phyloP scores from a whole-genome alignment of 2,888 invertebrate genomes.

The Hydrotaea cyrtoneurina region DNA sequence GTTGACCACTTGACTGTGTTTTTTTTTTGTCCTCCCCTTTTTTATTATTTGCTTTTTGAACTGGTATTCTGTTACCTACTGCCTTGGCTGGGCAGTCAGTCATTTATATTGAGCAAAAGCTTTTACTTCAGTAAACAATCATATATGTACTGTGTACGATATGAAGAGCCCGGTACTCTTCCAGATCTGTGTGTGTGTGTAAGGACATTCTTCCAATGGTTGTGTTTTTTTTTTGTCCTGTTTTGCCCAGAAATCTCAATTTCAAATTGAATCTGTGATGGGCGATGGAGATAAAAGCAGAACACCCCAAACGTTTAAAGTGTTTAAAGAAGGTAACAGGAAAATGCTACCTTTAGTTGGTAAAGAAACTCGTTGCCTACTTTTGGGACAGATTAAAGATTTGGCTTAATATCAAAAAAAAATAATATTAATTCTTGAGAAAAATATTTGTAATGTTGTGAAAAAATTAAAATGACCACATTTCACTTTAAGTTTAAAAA shows the following conservation, averaged over 20 bases:
- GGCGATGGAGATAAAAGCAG: not conserved
- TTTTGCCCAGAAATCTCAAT: conserved; percentile 27
- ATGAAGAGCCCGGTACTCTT: too few species aligned
- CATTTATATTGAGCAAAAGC: conserved; percentile 6
- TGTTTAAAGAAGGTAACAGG: not conserved
- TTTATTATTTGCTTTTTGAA: conserved; percentile 14
- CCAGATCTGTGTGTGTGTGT: not conserved
- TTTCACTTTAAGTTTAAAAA: too few species aligned
- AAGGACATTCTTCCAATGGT: not conserved
- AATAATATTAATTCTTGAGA: too few species aligned
- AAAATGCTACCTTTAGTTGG: too few species aligned
- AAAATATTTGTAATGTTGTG: too few species aligned
- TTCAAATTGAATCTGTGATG: conserved; percentile 14
- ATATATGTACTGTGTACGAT: not conserved
- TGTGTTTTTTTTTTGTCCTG: not conserved
- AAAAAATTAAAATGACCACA: too few species aligned
- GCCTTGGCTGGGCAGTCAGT: not conserved
- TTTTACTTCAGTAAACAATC: conserved; percentile 33
- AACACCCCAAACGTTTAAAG: not conserved
- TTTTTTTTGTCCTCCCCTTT: too few species aligned
- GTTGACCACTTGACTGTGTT: conserved; percentile 29
- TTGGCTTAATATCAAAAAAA: too few species aligned
- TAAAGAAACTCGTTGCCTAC: too few species aligned
- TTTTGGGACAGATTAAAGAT: too few species aligned
- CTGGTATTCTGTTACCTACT: not conserved